These are phyloP conservation scores for Drosophila lacertosa DNA, from an alignment of 1,140 invertebrate species.

Conservation along the genomic window DNA sequence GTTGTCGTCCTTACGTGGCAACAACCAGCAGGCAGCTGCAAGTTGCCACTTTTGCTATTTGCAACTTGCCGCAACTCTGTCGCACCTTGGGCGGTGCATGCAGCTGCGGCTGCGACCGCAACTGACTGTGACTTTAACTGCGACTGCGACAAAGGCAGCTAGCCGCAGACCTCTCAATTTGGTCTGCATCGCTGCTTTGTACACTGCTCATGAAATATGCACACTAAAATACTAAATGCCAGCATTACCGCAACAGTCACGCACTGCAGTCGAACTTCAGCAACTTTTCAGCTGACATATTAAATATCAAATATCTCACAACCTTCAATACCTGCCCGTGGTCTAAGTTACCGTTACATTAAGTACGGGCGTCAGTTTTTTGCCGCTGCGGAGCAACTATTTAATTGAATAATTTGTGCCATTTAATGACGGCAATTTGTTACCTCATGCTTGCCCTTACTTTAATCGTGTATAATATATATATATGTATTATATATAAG, in stretches of 20 bases:
- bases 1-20: conserved; percentile 15
- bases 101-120: background rate
- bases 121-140: background rate
- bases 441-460: background rate
- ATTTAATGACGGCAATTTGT: conserved; percentile 20
- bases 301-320: background rate
- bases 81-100: background rate
- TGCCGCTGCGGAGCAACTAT: conserved; percentile 1
- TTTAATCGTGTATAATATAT: conserved; percentile 6
- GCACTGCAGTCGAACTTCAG: conserved; percentile 12
- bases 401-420: conserved; percentile 23
- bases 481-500: background rate
- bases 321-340: background rate
- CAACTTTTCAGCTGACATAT: conserved; percentile 8
- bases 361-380: background rate
- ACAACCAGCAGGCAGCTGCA: conserved; percentile 12
- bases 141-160: conserved; percentile 2
- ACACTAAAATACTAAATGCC: conserved; percentile 6
- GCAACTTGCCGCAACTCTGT: conserved; percentile 5
- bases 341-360: too few species aligned
- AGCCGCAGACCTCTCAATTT: conserved; percentile 11
- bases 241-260: background rate
- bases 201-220: conserved; percentile 31
- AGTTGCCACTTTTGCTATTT: conserved; percentile 35
- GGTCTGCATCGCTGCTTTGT: background rate